Evolutionary conservation across 2,797 vertebrate species (phyloP).

Genomic region (Sebastes ruberrimus): DNA sequence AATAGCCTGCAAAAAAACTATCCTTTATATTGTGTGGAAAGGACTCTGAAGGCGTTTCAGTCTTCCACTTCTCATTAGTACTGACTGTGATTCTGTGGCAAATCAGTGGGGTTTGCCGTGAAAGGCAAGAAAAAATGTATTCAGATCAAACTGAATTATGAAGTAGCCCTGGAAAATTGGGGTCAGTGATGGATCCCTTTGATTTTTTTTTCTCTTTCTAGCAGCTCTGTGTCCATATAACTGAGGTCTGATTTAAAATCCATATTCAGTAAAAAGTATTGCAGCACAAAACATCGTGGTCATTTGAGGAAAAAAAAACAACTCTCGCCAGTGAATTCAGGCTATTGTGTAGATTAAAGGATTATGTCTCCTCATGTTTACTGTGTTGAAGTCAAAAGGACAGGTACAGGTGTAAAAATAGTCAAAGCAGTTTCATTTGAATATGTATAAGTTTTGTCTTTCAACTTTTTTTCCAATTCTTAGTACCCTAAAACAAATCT

Average conservation of each 20-base stretch:
- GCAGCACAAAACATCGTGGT: constrained; percentile 14
- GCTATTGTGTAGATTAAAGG: not conserved
- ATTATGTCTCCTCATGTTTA: not conserved
- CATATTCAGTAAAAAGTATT: constrained; percentile 29
- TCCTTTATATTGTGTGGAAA: constrained; percentile 16
- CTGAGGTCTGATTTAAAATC: constrained; percentile 55
- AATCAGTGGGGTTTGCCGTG: constrained; percentile 47
- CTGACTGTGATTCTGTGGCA: constrained; percentile 45
- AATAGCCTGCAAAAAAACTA: not conserved
- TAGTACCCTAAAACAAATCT: not conserved
- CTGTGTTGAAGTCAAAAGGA: not conserved
- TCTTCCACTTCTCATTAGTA: constrained; percentile 57
- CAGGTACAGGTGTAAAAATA: not conserved
- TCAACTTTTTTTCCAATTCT: not conserved
- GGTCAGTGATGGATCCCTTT: constrained; percentile 70
- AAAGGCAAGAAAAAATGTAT: constrained; percentile 55
- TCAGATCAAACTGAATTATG: constrained; percentile 78
- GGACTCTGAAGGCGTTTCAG: constrained; percentile 40
- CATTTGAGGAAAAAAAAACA: not conserved
- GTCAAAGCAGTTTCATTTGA: not conserved
- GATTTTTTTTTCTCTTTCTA: constrained; percentile 39
- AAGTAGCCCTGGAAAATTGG: constrained; percentile 73
- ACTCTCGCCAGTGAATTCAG: not conserved
- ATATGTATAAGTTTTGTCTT: not conserved
- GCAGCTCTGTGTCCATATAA: constrained; percentile 57